These are phyloP conservation scores for Polyergus mexicanus DNA, from an alignment of 1,140 invertebrate species.

Conservation along the genomic window DNA sequence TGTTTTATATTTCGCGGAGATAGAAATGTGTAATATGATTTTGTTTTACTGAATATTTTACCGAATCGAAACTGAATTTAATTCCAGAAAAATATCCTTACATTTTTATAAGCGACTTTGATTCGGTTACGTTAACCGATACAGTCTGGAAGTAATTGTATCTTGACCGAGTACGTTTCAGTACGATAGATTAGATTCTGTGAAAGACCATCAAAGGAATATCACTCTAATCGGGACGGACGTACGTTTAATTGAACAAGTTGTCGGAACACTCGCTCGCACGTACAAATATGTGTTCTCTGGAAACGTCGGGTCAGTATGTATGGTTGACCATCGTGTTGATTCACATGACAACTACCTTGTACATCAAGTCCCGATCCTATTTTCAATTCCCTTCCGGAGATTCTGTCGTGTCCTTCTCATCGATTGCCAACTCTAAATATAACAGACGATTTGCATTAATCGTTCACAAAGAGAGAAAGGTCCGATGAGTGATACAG, in stretches of 20 bases:
- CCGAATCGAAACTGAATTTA: not conserved
- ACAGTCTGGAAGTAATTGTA: not conserved
- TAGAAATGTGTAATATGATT: not conserved
- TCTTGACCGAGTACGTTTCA: not conserved
- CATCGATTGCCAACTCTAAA: not conserved
- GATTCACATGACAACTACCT: constrained; percentile 25
- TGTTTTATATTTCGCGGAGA: constrained; percentile 37
- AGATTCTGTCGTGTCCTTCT: not conserved
- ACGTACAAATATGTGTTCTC: constrained; percentile 67
- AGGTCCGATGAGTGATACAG: not conserved
- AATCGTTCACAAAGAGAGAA: not conserved
- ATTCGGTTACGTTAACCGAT: not conserved
- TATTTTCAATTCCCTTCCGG: constrained; percentile 27
- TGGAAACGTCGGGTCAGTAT: constrained; percentile 52
- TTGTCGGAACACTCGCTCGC: constrained; percentile 52
- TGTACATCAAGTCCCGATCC: constrained; percentile 18
- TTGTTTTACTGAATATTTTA: constrained; percentile 27
- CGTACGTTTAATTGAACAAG: constrained; percentile 69
- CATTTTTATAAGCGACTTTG: not conserved
- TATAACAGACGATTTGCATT: not conserved
- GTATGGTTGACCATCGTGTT: constrained; percentile 60
- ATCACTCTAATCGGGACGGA: constrained; percentile 64
- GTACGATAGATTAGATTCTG: not conserved
- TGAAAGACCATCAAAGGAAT: constrained; percentile 63
- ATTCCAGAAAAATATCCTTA: not conserved